Evolutionary conservation across 1,140 invertebrate genomes (phyloP).

Genomic region (Araneus ventricosus): DNA sequence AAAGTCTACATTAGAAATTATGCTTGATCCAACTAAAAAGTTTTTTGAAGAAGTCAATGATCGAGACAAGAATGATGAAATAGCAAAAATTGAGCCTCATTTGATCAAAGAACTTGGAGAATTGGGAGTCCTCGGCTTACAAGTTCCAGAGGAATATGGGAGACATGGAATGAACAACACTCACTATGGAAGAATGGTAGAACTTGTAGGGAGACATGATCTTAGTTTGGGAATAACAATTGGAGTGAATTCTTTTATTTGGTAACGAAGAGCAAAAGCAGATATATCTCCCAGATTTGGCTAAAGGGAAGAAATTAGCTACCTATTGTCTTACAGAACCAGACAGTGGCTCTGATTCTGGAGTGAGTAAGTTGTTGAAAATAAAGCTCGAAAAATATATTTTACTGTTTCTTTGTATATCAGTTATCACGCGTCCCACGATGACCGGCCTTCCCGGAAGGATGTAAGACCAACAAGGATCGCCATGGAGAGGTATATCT

Average conservation of each 20-base stretch:
- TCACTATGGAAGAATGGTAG: conserved; percentile 83
- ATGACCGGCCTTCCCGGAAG: no score
- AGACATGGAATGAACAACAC: conserved; percentile 83
- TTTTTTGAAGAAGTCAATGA: conserved; percentile 83
- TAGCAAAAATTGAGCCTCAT: conserved; percentile 81
- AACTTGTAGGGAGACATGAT: conserved; percentile 83
- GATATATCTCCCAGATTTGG: conserved; percentile 95
- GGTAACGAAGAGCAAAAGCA: conserved; percentile 93
- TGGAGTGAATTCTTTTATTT: conserved; percentile 93
- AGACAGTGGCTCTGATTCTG: conserved; percentile 92
- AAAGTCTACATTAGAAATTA: conserved; percentile 81
- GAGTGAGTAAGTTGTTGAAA: conserved; percentile 50
- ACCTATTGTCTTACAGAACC: conserved; percentile 99
- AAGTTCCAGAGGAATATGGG: conserved; percentile 80
- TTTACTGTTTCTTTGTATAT: no score
- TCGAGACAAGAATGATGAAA: conserved; percentile 81
- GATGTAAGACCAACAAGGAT: no score
- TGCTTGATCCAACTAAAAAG: conserved; percentile 81
- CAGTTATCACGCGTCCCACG: no score
- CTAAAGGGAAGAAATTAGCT: conserved; percentile 90
- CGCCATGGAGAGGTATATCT: no score
- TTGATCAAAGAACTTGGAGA: conserved; percentile 82
- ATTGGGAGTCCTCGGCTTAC: conserved; percentile 84
- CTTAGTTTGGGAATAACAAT: conserved; percentile 83
- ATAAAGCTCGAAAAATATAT: no score